Evolutionary conservation across 2,888 invertebrate genomes (phyloP).

Genomic region (Hedychridium roseum): DNA sequence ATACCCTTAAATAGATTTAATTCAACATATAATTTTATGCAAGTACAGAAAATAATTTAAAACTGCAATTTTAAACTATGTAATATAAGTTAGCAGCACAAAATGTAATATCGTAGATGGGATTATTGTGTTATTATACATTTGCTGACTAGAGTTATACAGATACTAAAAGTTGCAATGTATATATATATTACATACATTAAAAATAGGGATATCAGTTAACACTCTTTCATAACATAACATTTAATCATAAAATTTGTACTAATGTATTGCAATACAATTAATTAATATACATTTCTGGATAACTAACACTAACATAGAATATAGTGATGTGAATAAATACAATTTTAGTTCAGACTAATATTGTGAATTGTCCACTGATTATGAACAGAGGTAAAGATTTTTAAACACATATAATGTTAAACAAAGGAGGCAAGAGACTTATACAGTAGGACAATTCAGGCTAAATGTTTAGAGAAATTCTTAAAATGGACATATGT

Average conservation of each 20-base stretch:
- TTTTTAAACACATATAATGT: neutral
- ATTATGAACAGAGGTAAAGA: neutral
- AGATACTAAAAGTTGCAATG: no score
- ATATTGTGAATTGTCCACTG: neutral
- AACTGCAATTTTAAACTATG: no score
- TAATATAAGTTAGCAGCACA: no score
- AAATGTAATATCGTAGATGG: no score
- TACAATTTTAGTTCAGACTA: constrained; percentile 6
- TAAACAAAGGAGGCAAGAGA: neutral
- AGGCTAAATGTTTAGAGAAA: neutral
- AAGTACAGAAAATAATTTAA: no score
- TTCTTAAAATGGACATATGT: neutral
- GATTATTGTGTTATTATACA: no score
- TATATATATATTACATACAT: no score
- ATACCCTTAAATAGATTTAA: constrained; percentile 10
- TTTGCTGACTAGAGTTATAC: no score
- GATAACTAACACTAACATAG: neutral
- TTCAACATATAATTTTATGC: no score
- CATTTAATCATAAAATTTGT: neutral
- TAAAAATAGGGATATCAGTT: no score
- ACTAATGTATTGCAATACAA: neutral
- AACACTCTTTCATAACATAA: neutral
- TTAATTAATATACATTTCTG: neutral
- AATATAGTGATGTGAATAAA: neutral
- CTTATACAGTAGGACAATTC: neutral